phyloP scores from a whole-genome alignment of 2,113 vertebrate genomes.

The Trichechus manatus region DNA sequence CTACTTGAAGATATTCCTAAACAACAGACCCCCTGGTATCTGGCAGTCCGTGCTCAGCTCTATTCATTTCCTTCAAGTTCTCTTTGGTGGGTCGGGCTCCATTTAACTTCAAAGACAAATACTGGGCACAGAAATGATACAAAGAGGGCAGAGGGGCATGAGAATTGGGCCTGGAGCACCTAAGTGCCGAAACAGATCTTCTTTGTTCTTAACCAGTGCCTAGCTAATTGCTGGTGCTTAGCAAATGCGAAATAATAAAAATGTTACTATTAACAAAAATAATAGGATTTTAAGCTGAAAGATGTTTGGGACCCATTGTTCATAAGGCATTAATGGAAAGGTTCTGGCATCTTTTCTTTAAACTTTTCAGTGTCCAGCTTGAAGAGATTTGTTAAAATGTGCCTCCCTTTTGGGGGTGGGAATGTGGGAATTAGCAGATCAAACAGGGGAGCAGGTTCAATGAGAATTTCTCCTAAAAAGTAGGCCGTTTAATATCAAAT shows the following conservation, averaged over 20 bases:
- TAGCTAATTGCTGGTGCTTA: conserved; percentile 38
- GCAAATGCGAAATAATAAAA: conserved; percentile 76
- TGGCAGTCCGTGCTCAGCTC: neutral
- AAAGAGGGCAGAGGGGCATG: conserved; percentile 78
- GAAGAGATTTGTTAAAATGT: conserved; percentile 44
- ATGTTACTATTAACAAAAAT: conserved; percentile 75
- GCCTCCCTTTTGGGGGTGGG: neutral
- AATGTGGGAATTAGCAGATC: neutral
- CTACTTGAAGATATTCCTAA: neutral
- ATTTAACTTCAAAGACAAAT: conserved; percentile 80
- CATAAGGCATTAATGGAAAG: conserved; percentile 11
- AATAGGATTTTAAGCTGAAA: conserved; percentile 60
- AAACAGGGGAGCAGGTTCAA: neutral
- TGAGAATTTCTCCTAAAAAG: conserved; percentile 9
- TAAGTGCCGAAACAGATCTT: conserved; percentile 38
- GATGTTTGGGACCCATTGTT: conserved; percentile 45
- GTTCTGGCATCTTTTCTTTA: conserved; percentile 32
- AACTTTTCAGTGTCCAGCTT: neutral
- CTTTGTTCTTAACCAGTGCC: conserved; percentile 61
- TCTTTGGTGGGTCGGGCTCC: neutral
- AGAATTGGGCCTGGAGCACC: conserved; percentile 70
- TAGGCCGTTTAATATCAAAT: neutral
- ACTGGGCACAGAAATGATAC: conserved; percentile 54
- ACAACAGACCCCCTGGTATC: neutral
- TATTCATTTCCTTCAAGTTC: neutral